Conservation (phyloP, 37 sponge, comb jelly and placozoan genomes). For the Hexactinellida sp. region DNA sequence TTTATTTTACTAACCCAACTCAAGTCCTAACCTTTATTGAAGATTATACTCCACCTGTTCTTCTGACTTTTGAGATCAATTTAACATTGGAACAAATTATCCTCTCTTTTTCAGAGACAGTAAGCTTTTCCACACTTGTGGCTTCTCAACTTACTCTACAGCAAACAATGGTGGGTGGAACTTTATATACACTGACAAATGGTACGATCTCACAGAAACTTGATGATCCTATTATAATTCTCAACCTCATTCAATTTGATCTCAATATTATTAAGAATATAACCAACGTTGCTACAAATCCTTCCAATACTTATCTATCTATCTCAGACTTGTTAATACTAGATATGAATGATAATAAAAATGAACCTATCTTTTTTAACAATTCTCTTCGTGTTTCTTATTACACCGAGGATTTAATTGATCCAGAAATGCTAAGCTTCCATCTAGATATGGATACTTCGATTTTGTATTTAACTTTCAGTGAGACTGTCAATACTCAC, state of each 20-base stretch:
- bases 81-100: slow-evolving; percentile 47
- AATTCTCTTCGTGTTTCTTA: slow-evolving; percentile 23
- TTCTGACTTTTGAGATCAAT: slow-evolving; percentile 56
- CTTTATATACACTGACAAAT: slow-evolving; percentile 38
- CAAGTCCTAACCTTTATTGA: slow-evolving; percentile 24
- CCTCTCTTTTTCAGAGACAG: slow-evolving; percentile 74
- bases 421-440: slow-evolving; percentile 48
- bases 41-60: slow-evolving; percentile 35
- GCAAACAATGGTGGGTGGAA: background rate
- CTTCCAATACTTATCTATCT: slow-evolving; percentile 34
- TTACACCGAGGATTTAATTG: slow-evolving; percentile 33
- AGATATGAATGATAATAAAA: slow-evolving; percentile 68
- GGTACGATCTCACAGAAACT: slow-evolving; percentile 25
- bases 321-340: slow-evolving; percentile 35
- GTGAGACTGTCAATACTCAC: slow-evolving; percentile 69
- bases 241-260: slow-evolving; percentile 44
- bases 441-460: slow-evolving; percentile 56
- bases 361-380: slow-evolving; percentile 16
- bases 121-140: slow-evolving; percentile 44
- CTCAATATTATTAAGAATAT: slow-evolving; percentile 57
- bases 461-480: slow-evolving; percentile 59
- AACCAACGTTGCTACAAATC: slow-evolving; percentile 40
- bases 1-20: slow-evolving; percentile 14
- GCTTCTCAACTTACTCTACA: slow-evolving; percentile 50
- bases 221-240: slow-evolving; percentile 59